Evolutionary conservation across 2,113 vertebrate species (phyloP).

Genomic region (Tringa solitaria): DNA sequence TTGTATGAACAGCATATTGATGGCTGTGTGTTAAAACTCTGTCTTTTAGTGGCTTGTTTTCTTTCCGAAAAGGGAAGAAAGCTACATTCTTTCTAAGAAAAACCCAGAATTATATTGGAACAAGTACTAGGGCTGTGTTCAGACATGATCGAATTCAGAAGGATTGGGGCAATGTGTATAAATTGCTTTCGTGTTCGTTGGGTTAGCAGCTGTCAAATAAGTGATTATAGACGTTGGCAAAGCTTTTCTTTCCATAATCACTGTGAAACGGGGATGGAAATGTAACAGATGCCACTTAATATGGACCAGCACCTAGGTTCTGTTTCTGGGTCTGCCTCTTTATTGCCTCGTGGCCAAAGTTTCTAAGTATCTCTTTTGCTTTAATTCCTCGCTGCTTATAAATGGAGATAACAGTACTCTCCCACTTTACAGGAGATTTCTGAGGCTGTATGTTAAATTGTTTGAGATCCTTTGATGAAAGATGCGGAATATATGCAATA

Average conservation of each 20-base stretch:
- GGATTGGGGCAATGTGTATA: conserved; percentile 35
- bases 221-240: conserved; percentile 52
- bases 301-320: conserved; percentile 52
- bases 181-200: conserved; percentile 18
- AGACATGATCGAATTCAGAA: conserved; percentile 23
- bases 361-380: background rate
- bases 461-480: background rate
- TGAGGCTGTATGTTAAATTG: background rate
- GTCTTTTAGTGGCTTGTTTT: conserved; percentile 29
- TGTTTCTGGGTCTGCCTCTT: conserved; percentile 14
- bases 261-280: conserved; percentile 57
- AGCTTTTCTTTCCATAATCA: background rate
- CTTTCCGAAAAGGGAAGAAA: background rate
- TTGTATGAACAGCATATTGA: conserved; percentile 34
- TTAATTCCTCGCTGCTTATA: background rate
- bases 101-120: background rate
- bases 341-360: background rate
- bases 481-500: background rate
- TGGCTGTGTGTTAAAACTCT: conserved; percentile 17
- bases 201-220: conserved; percentile 68
- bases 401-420: background rate
- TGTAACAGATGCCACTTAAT: conserved; percentile 60
- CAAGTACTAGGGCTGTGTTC: conserved; percentile 7
- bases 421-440: background rate
- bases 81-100: background rate